These are phyloP conservation scores for Tenebrio molitor DNA, from an alignment of 1,140 invertebrate species.

Conservation along the genomic window DNA sequence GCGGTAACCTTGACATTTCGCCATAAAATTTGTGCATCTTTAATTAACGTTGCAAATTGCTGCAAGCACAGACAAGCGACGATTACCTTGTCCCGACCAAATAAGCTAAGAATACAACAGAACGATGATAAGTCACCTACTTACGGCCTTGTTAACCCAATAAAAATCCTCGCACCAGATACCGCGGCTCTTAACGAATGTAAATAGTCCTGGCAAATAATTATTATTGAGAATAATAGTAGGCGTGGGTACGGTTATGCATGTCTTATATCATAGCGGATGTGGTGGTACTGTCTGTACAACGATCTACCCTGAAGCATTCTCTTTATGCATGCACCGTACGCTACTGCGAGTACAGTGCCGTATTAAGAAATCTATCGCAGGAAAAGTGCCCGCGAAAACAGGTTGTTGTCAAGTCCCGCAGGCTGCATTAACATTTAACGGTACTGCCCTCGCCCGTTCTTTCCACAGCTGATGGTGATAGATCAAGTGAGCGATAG, in stretches of 20 bases:
- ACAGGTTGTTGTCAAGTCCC: conserved; percentile 26
- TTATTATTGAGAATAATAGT: conserved; percentile 1
- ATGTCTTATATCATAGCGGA: conserved; percentile 28
- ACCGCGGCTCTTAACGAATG: background rate
- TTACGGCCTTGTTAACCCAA: conserved; percentile 28
- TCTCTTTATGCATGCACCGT: conserved; percentile 11
- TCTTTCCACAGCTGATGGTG: background rate
- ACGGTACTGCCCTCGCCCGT: conserved; percentile 12
- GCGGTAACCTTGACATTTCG: background rate
- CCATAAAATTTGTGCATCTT: conserved; percentile 9
- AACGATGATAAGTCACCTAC: conserved; percentile 12
- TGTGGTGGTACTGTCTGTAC: conserved; percentile 12
- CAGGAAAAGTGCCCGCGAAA: conserved; percentile 13
- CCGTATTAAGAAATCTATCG: conserved; percentile 8
- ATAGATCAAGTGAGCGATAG: too few relatives aligned
- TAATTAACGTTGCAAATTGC: conserved; percentile 6
- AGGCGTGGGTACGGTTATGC: conserved; percentile 12
- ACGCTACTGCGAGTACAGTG: conserved; percentile 12
- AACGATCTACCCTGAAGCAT: background rate
- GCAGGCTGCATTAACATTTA: conserved; percentile 24
- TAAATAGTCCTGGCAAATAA: conserved; percentile 7
- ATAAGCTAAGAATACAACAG: background rate
- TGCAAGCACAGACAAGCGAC: background rate
- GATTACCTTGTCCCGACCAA: conserved; percentile 13
- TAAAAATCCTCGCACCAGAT: conserved; percentile 24